These are phyloP conservation scores for Macrosoma leucophasiata DNA, from an alignment of 2,888 invertebrate species.

Conservation along the genomic window DNA sequence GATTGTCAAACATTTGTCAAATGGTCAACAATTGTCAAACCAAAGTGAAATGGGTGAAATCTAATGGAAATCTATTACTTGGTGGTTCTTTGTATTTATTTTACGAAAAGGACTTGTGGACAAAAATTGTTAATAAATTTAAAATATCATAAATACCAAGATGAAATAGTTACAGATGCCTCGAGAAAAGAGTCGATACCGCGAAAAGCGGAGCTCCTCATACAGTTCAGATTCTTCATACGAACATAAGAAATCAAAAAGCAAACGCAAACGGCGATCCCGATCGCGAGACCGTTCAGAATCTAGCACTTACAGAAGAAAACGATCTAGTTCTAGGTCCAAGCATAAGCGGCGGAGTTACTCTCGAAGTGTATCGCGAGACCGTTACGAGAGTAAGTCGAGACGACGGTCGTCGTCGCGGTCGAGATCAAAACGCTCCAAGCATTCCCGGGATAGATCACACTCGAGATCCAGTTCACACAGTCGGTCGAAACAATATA, in stretches of 20 bases:
- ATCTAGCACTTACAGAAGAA: conserved; percentile 48
- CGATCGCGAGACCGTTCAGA: conserved; percentile 58
- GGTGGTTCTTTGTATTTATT: too few species aligned
- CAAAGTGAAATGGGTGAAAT: too few species aligned
- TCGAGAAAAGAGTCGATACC: conserved; percentile 60
- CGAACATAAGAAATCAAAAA: conserved; percentile 57
- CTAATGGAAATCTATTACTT: too few species aligned
- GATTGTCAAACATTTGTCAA: too few species aligned
- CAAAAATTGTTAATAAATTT: too few species aligned
- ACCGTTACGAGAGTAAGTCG: conserved; percentile 55
- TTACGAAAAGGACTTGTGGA: too few species aligned
- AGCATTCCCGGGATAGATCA: conserved; percentile 40
- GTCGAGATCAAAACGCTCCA: conserved; percentile 42
- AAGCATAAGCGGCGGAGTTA: conserved; percentile 52
- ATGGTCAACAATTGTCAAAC: too few species aligned
- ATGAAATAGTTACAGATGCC: conserved; percentile 45
- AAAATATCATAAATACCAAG: background rate
- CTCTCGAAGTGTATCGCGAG: conserved; percentile 60
- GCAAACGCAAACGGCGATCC: conserved; percentile 55
- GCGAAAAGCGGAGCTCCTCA: conserved; percentile 59
- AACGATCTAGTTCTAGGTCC: conserved; percentile 50
- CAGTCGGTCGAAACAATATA: conserved; percentile 47
- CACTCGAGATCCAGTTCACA: conserved; percentile 51
- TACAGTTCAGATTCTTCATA: conserved; percentile 63
- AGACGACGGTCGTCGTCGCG: conserved; percentile 51